Conservation (phyloP, 2,113 vertebrate genomes). For the Nannobrachium achirus region DNA sequence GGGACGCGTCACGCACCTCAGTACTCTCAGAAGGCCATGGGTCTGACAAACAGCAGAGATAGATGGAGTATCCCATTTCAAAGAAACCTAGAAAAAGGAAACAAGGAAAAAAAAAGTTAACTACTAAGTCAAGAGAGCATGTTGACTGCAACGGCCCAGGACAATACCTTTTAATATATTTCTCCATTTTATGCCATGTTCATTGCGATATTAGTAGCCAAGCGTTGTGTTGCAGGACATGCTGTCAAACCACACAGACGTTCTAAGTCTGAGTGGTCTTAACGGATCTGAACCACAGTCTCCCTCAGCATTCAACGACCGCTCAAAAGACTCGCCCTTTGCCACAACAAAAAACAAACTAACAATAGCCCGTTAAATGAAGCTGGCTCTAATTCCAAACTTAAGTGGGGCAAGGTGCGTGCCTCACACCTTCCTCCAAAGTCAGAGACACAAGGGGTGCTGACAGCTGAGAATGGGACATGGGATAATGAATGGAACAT, state of each 20-base stretch:
- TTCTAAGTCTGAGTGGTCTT: slow-evolving; percentile 40
- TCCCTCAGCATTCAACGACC: slow-evolving; percentile 36
- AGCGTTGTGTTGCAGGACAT: slow-evolving; percentile 7
- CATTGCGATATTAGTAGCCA: slow-evolving; percentile 1
- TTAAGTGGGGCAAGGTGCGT: slow-evolving; percentile 58
- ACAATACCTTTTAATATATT: slow-evolving; percentile 34
- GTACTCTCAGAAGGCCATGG: no score
- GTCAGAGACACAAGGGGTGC: slow-evolving; percentile 46
- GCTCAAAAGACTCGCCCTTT: slow-evolving; percentile 58
- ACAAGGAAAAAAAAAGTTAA: no score
- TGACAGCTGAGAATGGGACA: slow-evolving; percentile 70
- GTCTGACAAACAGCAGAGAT: no score
- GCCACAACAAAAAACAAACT: slow-evolving; percentile 39
- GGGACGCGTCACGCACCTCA: no score
- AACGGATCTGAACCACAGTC: slow-evolving; percentile 14
- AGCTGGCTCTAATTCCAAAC: slow-evolving; percentile 56
- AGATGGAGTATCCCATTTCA: no score
- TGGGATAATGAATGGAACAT: slow-evolving; percentile 1
- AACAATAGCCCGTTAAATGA: slow-evolving; percentile 45
- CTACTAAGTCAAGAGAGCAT: no score
- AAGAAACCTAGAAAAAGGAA: no score
- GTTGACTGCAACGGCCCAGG: no score
- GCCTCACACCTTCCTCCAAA: slow-evolving; percentile 52
- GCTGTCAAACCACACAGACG: slow-evolving; percentile 8
- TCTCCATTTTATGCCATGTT: slow-evolving; percentile 4